Evolutionary conservation across 2,888 invertebrate species (phyloP), one percentile per base, ranked within the genome.

Genomic region (Drosophila acutilabella): DNA sequence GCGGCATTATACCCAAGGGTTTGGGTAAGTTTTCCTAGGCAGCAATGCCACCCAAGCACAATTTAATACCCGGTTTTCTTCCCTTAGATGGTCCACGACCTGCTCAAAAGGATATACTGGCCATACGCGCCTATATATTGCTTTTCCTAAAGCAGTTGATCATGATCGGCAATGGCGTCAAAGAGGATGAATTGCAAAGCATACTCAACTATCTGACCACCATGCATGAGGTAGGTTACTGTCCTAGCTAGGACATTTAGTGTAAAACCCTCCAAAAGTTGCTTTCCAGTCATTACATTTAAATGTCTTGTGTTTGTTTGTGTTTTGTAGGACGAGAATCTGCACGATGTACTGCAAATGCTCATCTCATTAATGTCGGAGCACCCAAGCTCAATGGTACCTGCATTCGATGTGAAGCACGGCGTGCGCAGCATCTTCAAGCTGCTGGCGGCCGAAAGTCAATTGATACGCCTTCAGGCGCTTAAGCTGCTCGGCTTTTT

Each of bases 311-410:
- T 30, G 8, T 26, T 10, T 56, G 2, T 7, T 16, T 52, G 18
- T 0, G 7, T 44, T 23, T 0, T 0, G 8, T 8, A 92, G 97
- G 99, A 99, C 93, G 99, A 99, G 93, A 99, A 99, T 93, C 94
- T 99, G 69, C 98, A 98, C 91, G 99, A 99, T 92, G 99, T 99
- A 5, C 94, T 99, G 76, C 98, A 98, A 94, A 97, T 99, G 96
- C 94, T 98, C 83, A 99, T 99, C 92, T 97, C 97, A 0, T 93
- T 99, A 80, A 98, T 99, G 97, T 97, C 98, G 8, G 99, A 99
- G 92, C 98, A 99, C 92, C 99, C 99, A 0, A 97, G 98, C 80
- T 98, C 98, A 3, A 98, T 99, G 98, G 99, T 99, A 81, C 99
- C 99, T 41, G 98, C 98, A 58, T 99, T 99, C 93, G 99, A 99